Percentiles rank a stretch among this genome's conserved stretches.
Conservation (phyloP, 2,797 vertebrate genomes). For the Heteromormyrus szaboi region DNA sequence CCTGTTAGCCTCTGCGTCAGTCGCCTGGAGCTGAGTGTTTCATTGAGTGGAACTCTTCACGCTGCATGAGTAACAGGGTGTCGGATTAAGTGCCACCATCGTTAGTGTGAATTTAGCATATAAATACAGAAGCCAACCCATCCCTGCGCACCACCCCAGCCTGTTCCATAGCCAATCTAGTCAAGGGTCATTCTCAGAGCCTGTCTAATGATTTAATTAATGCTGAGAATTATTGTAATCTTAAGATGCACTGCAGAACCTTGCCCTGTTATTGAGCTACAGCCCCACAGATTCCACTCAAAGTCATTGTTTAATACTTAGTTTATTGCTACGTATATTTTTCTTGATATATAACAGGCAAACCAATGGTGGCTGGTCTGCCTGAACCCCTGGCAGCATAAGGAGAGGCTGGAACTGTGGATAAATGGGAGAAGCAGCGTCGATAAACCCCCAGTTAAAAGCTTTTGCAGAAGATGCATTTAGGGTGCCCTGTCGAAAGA, state of each 20-base stretch:
- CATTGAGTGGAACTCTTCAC: not conserved
- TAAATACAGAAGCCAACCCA: not conserved
- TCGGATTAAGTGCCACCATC: not conserved
- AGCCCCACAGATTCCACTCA: not conserved
- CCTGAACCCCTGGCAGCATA: not conserved
- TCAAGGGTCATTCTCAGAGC: not conserved
- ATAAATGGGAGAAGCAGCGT: not conserved
- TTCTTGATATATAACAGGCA: not conserved
- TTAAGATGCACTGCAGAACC: not conserved
- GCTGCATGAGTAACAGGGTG: not conserved
- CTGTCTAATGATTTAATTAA: not conserved
- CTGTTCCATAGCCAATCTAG: not conserved
- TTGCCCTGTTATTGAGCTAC: not conserved
- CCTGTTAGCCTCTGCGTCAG: not conserved
- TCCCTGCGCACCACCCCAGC: not conserved
- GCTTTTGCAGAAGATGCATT: not conserved
- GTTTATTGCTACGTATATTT: not conserved
- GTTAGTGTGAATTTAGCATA: not conserved
- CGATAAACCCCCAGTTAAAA: not conserved
- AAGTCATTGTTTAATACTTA: not conserved
- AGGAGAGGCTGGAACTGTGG: not conserved
- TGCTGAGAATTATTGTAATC: not conserved
- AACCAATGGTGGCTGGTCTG: not conserved
- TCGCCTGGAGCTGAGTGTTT: not conserved
- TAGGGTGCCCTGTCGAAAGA: not conserved